phyloP scores from a whole-genome alignment of 2,797 vertebrate species.

The Glossophaga mutica region DNA sequence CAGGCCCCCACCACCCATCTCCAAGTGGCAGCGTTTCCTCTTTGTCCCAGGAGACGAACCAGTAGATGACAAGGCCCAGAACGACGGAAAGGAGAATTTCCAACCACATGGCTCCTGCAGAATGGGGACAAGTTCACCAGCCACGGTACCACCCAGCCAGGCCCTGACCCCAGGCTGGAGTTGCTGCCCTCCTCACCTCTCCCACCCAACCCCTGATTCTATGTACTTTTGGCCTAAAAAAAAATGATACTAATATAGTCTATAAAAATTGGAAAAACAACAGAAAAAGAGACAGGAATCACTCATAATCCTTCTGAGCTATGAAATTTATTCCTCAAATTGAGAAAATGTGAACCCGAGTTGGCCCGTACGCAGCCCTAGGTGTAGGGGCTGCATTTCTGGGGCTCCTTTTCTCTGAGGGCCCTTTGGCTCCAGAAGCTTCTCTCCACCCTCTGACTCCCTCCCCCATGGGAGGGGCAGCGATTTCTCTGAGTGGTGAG shows the following conservation, averaged over 20 bases:
- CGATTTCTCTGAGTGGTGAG: accelerated
- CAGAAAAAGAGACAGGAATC: neutral
- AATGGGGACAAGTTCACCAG: neutral
- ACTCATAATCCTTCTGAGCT: neutral
- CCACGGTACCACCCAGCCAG: too few relatives aligned
- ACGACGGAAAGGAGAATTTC: constrained; percentile 70
- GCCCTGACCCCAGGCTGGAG: neutral
- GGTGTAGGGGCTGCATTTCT: neutral
- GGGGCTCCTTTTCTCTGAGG: neutral
- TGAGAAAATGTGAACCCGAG: neutral
- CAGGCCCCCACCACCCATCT: constrained; percentile 85
- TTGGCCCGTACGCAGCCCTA: neutral
- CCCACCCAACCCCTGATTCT: neutral
- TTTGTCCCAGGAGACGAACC: constrained; percentile 72
- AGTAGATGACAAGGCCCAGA: constrained; percentile 77
- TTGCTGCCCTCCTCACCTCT: accelerated
- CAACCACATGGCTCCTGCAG: constrained; percentile 78
- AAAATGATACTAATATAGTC: neutral
- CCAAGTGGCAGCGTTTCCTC: constrained; percentile 76
- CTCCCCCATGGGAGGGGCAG: accelerated
- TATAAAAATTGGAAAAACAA: neutral
- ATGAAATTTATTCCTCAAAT: neutral
- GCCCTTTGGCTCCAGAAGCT: neutral
- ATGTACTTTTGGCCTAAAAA: neutral
- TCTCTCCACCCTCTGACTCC: neutral